A percentile compares a stretch with the other conserved stretches of the same genome.
Evolutionary conservation across 2,797 vertebrate species (phyloP).

Genomic region (Danio jaintianensis): DNA sequence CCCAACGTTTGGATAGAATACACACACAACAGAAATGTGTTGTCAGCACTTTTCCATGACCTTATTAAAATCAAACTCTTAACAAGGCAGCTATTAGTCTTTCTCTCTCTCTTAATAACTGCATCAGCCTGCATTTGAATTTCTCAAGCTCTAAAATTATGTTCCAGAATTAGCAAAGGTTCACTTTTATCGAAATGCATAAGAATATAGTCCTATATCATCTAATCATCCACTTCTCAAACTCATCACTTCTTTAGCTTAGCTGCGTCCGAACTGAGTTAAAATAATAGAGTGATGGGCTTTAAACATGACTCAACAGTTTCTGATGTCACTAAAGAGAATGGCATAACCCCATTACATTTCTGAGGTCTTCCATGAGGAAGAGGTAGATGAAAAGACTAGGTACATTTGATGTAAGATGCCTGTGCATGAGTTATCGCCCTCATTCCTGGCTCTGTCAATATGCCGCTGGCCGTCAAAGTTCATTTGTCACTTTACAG

Average conservation of each 20-base stretch:
- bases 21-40: too few species aligned
- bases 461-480: constrained; percentile 1
- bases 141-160: too few species aligned
- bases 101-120: too few species aligned
- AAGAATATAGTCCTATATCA: background rate
- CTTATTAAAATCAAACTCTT: too few species aligned
- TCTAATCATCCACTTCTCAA: background rate
- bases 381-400: constrained; percentile 3
- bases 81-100: too few species aligned
- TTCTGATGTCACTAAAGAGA: constrained; percentile 24
- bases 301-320: constrained; percentile 15
- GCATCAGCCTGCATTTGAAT: too few species aligned
- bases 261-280: background rate
- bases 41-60: too few species aligned
- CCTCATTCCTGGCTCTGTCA: constrained; percentile 37
- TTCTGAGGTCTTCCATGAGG: constrained; percentile 30
- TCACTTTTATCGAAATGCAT: too few species aligned
- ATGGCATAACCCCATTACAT: background rate
- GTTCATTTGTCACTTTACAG: constrained; percentile 48
- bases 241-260: background rate
- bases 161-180: too few species aligned
- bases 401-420: constrained; percentile 36
- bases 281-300: background rate
- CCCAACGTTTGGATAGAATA: too few species aligned
- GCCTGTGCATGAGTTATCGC: constrained; percentile 28